Percentiles rank a stretch among this genome's conserved stretches.
phyloP scores from a whole-genome alignment of 2,888 invertebrate species.

The Phalangium opilio region DNA sequence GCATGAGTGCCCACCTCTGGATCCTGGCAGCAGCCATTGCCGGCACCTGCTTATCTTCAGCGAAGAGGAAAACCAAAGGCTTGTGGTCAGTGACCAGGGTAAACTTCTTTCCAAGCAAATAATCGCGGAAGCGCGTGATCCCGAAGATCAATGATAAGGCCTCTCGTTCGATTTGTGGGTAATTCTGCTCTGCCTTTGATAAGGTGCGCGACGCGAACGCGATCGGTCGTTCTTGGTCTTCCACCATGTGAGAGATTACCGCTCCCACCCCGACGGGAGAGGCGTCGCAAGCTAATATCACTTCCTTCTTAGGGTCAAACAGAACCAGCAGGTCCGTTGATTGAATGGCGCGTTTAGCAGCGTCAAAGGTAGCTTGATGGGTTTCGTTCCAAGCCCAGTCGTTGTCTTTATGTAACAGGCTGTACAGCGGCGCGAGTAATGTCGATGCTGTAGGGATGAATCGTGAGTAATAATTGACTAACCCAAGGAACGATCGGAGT shows the following conservation, averaged over 20 bases:
- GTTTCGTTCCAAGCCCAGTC: slow-evolving; percentile 16
- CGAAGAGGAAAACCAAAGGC: slow-evolving; percentile 24
- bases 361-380: slow-evolving; percentile 17
- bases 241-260: slow-evolving; percentile 24
- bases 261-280: slow-evolving; percentile 24
- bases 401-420: slow-evolving; percentile 15
- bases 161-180: slow-evolving; percentile 17
- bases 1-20: slow-evolving; percentile 23
- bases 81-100: slow-evolving; percentile 33
- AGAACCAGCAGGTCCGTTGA: no score
- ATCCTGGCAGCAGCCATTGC: slow-evolving; percentile 24
- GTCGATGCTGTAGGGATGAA: slow-evolving; percentile 23
- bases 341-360: slow-evolving; percentile 21
- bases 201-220: slow-evolving; percentile 21
- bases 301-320: no score
- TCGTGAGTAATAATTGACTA: slow-evolving; percentile 23
- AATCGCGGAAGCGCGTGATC: slow-evolving; percentile 30
- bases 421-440: slow-evolving; percentile 20
- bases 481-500: slow-evolving; percentile 22
- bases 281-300: slow-evolving; percentile 30
- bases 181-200: slow-evolving; percentile 17
- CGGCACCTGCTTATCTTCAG: slow-evolving; percentile 14
- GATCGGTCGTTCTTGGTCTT: slow-evolving; percentile 26
- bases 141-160: slow-evolving; percentile 30
- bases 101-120: slow-evolving; percentile 30